Evolutionary conservation across 2,888 invertebrate genomes (phyloP).

Genomic region (Conomelus anceps): DNA sequence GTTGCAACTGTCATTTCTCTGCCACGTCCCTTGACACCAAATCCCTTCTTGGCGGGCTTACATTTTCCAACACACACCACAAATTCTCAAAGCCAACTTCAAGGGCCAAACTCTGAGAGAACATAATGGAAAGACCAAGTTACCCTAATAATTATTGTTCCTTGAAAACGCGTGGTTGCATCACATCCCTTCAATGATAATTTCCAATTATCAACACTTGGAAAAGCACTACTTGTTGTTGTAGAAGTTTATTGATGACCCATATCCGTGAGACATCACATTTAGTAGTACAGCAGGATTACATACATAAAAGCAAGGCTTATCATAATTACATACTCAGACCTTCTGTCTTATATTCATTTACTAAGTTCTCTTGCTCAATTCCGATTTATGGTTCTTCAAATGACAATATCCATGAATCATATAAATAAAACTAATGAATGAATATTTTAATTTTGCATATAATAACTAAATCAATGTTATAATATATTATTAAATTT

Average conservation of each 20-base stretch:
- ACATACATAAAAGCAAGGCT: no score
- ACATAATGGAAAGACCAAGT: background rate
- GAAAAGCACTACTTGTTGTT: background rate
- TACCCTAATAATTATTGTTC: background rate
- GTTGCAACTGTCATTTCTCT: background rate
- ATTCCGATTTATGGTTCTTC: no score
- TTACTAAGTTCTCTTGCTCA: no score
- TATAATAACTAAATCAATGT: no score
- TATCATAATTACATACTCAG: no score
- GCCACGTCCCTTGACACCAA: background rate
- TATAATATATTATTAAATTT: no score
- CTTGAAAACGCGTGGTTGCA: background rate
- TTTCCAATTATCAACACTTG: background rate
- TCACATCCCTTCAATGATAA: background rate
- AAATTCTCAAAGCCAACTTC: background rate
- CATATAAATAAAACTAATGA: background rate
- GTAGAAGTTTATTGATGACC: background rate
- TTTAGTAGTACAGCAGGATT: no score
- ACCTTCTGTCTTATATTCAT: no score
- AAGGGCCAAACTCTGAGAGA: background rate
- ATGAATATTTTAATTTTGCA: no score
- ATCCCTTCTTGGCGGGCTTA: background rate
- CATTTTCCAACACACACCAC: background rate
- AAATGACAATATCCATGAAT: no score
- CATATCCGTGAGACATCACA: background rate